Percentiles rank a stretch among this genome's conserved stretches.
Conservation (phyloP, 2,888 invertebrate genomes). For the Trissolcus brochymenae region DNA sequence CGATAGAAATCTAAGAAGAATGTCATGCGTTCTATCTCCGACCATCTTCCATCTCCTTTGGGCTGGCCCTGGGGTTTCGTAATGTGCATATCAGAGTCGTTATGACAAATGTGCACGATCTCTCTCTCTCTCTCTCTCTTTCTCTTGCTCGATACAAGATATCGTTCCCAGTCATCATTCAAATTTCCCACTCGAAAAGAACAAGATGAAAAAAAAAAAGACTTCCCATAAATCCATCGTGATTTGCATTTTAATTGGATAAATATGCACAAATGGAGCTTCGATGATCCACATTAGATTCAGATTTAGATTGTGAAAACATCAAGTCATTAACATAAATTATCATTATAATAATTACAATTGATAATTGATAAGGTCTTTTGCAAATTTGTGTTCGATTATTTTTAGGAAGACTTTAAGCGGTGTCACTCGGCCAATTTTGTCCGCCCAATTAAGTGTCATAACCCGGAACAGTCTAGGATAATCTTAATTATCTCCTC, state of each 20-base stretch:
- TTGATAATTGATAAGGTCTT: no score
- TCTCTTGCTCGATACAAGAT: constrained; percentile 9
- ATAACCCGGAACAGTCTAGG: no score
- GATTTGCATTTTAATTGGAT: constrained; percentile 12
- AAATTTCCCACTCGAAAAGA: constrained; percentile 17
- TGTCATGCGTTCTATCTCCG: constrained; percentile 9
- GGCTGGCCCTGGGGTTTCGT: constrained; percentile 24
- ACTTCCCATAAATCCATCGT: not conserved
- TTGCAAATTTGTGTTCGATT: no score
- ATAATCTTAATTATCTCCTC: no score
- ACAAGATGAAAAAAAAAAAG: not conserved
- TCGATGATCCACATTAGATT: no score
- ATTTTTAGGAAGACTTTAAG: no score
- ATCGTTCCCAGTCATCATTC: constrained; percentile 18
- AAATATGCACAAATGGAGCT: constrained; percentile 1
- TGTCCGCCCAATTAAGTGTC: no score
- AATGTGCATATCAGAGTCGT: constrained; percentile 29
- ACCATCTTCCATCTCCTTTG: constrained; percentile 23
- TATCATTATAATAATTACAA: not conserved
- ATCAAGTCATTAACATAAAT: no score
- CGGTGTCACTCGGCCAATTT: no score
- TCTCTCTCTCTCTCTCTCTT: not conserved
- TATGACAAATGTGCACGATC: constrained; percentile 28
- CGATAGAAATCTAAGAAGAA: constrained; percentile 37
- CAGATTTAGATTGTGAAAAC: no score